A percentile compares a stretch with the other conserved stretches of the same genome.
Conservation (phyloP, 2,797 vertebrate genomes). For the Taenioides sp. region DNA sequence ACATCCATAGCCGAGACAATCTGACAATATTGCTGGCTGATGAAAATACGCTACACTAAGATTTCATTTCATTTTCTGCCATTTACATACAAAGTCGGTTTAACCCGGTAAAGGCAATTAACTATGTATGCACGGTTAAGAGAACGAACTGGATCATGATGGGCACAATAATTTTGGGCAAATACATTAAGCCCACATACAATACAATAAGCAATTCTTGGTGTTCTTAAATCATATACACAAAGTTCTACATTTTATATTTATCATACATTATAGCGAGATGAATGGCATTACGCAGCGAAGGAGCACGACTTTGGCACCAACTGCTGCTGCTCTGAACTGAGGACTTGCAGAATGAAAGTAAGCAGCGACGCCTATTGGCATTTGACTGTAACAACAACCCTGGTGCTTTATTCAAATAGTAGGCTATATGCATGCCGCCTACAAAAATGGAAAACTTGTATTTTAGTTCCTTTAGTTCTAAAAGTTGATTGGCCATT, state of each 20-base stretch:
- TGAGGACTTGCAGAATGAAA: constrained; percentile 18
- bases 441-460: neutral
- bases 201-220: too few species aligned
- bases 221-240: too few species aligned
- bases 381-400: constrained; percentile 10
- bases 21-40: too few species aligned
- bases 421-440: neutral
- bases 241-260: too few species aligned
- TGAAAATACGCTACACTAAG: too few species aligned
- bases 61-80: too few species aligned
- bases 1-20: neutral
- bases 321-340: constrained; percentile 6
- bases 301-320: constrained; percentile 25
- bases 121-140: too few species aligned
- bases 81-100: too few species aligned
- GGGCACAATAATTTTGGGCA: too few species aligned
- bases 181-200: too few species aligned
- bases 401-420: neutral
- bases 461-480: neutral
- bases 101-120: too few species aligned
- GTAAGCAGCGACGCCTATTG: constrained; percentile 75
- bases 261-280: neutral
- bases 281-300: constrained; percentile 7
- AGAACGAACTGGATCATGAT: too few species aligned
- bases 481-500: neutral